Percentiles rank a stretch among this genome's conserved stretches.
Conservation (phyloP, 2,888 invertebrate species). For the Neoascia interrupta region DNA sequence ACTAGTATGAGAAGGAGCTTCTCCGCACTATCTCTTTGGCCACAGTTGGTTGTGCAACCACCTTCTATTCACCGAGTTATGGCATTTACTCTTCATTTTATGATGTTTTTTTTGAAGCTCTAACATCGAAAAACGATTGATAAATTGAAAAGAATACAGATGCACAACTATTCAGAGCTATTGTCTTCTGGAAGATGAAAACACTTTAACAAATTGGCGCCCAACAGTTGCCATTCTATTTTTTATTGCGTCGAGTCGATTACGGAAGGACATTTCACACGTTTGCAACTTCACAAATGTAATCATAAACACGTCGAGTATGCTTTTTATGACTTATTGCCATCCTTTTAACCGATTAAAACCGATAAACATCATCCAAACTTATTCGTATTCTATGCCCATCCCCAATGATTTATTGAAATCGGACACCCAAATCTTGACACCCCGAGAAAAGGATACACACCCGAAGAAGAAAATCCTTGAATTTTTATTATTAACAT, state of each 20-base stretch:
- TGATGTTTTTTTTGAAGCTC: conserved; percentile 20
- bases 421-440: conserved; percentile 62
- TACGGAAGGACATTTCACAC: conserved; percentile 37
- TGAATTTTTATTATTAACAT: conserved; percentile 52
- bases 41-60: too few relatives aligned
- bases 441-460: conserved; percentile 18
- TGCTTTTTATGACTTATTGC: conserved; percentile 56
- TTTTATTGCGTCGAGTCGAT: conserved; percentile 35
- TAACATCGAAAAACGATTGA: conserved; percentile 6
- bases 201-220: conserved; percentile 52
- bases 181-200: conserved; percentile 3
- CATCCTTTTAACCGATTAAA: conserved; percentile 51
- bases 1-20: too few relatives aligned
- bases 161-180: background rate
- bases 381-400: conserved; percentile 13
- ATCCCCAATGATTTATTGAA: conserved; percentile 59
- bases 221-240: conserved; percentile 2
- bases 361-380: conserved; percentile 43
- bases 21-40: too few relatives aligned
- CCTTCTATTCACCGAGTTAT: too few relatives aligned
- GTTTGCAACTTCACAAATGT: conserved; percentile 53
- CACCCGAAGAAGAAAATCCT: conserved; percentile 25
- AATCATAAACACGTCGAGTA: conserved; percentile 49
- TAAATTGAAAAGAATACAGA: conserved; percentile 17
- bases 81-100: conserved; percentile 1